Evolutionary conservation across 1,140 invertebrate genomes (phyloP), one percentile per base, ranked within the genome.

Genomic region (Heliothis virescens): DNA sequence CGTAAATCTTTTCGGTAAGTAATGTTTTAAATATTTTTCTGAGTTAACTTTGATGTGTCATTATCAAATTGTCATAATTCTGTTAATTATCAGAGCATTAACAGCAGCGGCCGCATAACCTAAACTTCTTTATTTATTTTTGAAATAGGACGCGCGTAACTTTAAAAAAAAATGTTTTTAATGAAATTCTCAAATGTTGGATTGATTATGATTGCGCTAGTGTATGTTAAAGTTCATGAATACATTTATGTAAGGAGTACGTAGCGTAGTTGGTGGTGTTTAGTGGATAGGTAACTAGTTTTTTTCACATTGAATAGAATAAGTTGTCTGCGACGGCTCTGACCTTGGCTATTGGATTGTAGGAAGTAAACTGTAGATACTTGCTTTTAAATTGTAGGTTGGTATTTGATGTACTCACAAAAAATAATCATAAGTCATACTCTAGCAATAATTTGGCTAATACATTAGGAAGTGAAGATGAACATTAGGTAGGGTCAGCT

Each of bases 1-100:
- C 89, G 98, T 98, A 94, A 98, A 98, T 96, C 96, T 98, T 95
- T 98, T 98, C 95, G 97, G 98, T 98, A 96, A 97, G 96, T 95
- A 81, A 82, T 83, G 53, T 79, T 80, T 77, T 84, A 50, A 48
- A 16, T 73, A 47, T 48, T 18, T 65, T 65, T 65, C 16, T 59
- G 67, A 57, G 26, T 80, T 57, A 59, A 55, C 57, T 65, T n/a
- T 53, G 34, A 26, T 65, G 34, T 15, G 12, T 29, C 34, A 12
- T 34, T n/a, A 62, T 55, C 5, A 15, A 16, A 62, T 55, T 73
- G 52, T n/a, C 18, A 13, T 63, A 21, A 60, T 41, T 26, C 53
- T 9, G 16, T 18, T 47, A 72, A 67, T 65, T 65, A n/a, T 79
- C 41, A 63, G 74, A 76, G 74, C 50, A 60, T 60, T 74, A 41